A percentile compares a stretch with the other conserved stretches of the same genome.
Evolutionary conservation across 2,113 vertebrate species (phyloP).

Genomic region (Merops nubicus): DNA sequence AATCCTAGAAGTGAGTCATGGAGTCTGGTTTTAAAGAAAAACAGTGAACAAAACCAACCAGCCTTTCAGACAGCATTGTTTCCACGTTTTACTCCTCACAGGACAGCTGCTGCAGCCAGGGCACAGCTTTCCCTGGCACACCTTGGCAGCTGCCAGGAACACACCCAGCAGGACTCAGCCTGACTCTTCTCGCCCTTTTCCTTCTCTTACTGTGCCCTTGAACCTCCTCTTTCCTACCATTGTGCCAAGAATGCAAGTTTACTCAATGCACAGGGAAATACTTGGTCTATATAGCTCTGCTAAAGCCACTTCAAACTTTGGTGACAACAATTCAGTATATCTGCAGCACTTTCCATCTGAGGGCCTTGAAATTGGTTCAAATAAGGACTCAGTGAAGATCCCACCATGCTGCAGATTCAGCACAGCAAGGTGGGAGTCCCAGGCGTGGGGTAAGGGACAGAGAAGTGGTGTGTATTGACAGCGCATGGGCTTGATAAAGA

Average conservation of each 20-base stretch:
- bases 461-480: neutral
- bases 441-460: neutral
- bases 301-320: neutral
- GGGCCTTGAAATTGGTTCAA: neutral
- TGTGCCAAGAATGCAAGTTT: neutral
- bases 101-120: neutral
- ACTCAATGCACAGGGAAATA: fast-evolving
- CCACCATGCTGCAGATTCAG: neutral
- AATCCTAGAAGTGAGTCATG: neutral
- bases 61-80: neutral
- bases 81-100: neutral
- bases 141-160: neutral
- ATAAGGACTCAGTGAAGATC: neutral
- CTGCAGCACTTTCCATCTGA: neutral
- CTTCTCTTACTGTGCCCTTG: neutral
- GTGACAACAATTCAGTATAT: neutral
- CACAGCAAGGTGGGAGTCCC: neutral
- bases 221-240: neutral
- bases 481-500: neutral
- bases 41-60: neutral
- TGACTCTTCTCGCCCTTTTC: fast-evolving
- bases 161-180: neutral
- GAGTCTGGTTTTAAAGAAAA: neutral
- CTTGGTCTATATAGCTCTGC: neutral
- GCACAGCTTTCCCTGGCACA: neutral